Evolutionary conservation across 2,797 vertebrate species (phyloP).

Genomic region (Takifugu rubripes): DNA sequence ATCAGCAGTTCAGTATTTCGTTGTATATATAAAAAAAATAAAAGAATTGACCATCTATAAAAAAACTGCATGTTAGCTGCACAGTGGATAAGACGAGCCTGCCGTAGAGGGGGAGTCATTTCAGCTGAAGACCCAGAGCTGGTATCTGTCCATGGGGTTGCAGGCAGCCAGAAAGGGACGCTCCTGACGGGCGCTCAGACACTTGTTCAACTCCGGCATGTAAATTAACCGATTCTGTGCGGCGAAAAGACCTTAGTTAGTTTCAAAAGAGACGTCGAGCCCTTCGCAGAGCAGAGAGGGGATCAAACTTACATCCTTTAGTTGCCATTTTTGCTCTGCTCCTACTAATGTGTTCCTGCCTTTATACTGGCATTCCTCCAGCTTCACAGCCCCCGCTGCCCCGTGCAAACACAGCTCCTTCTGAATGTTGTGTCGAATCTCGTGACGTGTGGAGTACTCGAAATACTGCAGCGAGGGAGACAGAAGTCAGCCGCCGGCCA

Average conservation of each 20-base stretch:
- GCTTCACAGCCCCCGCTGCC: slow-evolving; percentile 74
- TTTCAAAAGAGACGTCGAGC: neutral
- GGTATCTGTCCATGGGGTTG: slow-evolving; percentile 85
- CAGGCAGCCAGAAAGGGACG: slow-evolving; percentile 83
- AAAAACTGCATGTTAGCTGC: slow-evolving; percentile 29
- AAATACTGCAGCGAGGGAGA: slow-evolving; percentile 81
- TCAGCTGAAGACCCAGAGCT: slow-evolving; percentile 90
- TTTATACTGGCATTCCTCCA: slow-evolving; percentile 87
- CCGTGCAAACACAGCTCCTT: slow-evolving; percentile 94
- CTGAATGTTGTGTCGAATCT: slow-evolving; percentile 96
- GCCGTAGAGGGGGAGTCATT: slow-evolving; percentile 20
- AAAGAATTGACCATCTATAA: slow-evolving; percentile 24
- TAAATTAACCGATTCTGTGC: slow-evolving; percentile 86
- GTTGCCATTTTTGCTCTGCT: slow-evolving; percentile 87
- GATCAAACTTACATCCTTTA: slow-evolving; percentile 81
- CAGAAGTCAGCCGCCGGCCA: neutral
- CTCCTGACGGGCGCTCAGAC: slow-evolving; percentile 85
- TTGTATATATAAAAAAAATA: slow-evolving; percentile 78
- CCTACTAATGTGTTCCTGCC: slow-evolving; percentile 77
- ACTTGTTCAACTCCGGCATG: slow-evolving; percentile 80
- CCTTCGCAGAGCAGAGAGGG: slow-evolving; percentile 7
- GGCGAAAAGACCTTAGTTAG: slow-evolving; percentile 13
- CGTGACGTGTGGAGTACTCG: slow-evolving; percentile 86
- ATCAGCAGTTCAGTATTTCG: slow-evolving; percentile 63
- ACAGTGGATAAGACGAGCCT: slow-evolving; percentile 23